Evolutionary conservation across 2,113 vertebrate species (phyloP).

Genomic region (Laticauda laticaudata): DNA sequence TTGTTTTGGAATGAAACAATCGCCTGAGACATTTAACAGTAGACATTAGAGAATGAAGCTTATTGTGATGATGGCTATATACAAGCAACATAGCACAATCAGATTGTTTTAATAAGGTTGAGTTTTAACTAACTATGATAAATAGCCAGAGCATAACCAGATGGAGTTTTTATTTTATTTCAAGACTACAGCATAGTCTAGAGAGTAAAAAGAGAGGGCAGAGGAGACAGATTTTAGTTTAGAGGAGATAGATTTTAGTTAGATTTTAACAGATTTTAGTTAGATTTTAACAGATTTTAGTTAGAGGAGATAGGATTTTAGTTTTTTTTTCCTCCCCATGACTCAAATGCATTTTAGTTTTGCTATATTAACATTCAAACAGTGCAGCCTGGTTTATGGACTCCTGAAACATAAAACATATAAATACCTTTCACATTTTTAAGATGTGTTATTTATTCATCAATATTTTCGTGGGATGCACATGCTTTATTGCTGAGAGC

Average conservation of each 20-base stretch:
- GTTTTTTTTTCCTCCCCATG: not conserved
- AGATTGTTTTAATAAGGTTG: not conserved
- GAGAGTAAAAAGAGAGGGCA: not conserved
- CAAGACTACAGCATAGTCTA: not conserved
- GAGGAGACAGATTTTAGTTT: not conserved
- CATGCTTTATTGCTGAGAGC: constrained; percentile 1
- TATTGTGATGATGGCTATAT: not conserved
- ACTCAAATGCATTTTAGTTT: constrained; percentile 12
- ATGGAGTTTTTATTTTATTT: not conserved
- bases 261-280: too few relatives aligned
- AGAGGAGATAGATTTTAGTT: too few relatives aligned
- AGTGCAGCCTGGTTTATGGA: not conserved
- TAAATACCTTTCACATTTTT: not conserved
- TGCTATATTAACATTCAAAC: not conserved
- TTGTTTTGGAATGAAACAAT: not conserved
- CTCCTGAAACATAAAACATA: constrained; percentile 1
- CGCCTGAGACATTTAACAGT: not conserved
- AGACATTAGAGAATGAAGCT: not conserved
- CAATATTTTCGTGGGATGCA: not conserved
- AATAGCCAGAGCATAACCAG: not conserved
- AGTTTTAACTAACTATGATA: not conserved
- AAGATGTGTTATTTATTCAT: constrained; percentile 4
- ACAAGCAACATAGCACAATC: not conserved
- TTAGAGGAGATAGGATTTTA: not conserved
- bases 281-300: too few relatives aligned